These are phyloP conservation scores for Synaphobranchus kaupii DNA, from an alignment of 2,797 vertebrate species.

Conservation along the genomic window DNA sequence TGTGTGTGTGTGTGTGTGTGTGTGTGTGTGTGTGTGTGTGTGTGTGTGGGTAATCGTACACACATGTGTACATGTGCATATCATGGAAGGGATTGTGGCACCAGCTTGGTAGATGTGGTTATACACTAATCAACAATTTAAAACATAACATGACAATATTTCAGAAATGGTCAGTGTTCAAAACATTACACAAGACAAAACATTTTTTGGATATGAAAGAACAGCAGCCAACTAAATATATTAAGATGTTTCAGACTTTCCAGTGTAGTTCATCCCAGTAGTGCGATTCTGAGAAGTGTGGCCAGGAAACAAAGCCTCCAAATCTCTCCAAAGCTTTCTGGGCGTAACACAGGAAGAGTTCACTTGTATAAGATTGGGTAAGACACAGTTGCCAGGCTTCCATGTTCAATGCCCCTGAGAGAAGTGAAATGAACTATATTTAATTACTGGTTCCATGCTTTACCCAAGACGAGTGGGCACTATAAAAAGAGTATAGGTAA, in stretches of 20 bases:
- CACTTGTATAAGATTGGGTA: not conserved
- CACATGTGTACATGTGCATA: too few species aligned
- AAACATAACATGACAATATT: not conserved
- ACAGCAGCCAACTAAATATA: conserved; percentile 1
- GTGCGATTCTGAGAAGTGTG: not conserved
- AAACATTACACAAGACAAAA: not conserved
- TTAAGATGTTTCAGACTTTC: conserved; percentile 20
- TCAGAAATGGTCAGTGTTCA: not conserved
- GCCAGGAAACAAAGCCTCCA: not conserved
- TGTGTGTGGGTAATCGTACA: not conserved
- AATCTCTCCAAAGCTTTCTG: conserved; percentile 2
- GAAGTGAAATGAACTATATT: not conserved
- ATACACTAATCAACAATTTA: too few species aligned
- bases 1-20: not conserved
- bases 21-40: not conserved
- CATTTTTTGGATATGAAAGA: not conserved
- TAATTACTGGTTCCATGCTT: conserved; percentile 3
- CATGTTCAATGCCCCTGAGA: not conserved
- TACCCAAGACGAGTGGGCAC: not conserved
- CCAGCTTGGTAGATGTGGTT: too few species aligned
- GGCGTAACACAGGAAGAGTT: not conserved
- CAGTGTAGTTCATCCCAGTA: conserved; percentile 19
- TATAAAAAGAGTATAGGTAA: not conserved
- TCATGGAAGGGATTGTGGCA: too few species aligned
- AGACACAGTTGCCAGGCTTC: not conserved